These are phyloP conservation scores for Aspidoscelis tigris DNA, from an alignment of 2,113 vertebrate genomes.

Conservation along the genomic window DNA sequence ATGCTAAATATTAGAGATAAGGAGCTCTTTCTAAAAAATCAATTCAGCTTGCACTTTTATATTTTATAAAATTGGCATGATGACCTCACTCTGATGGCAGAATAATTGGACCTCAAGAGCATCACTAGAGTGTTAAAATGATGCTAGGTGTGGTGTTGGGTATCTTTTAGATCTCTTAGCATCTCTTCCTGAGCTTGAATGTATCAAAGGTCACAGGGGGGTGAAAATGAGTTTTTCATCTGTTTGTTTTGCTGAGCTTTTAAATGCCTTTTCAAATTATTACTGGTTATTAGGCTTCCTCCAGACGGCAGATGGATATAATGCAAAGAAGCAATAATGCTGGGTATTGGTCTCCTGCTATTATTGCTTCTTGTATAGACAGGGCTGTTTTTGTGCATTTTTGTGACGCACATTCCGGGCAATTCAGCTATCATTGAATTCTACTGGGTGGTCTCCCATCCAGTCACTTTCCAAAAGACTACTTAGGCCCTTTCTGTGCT, in stretches of 20 bases:
- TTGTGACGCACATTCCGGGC: too few relatives aligned
- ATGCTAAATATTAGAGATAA: conserved; percentile 20
- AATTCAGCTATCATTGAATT: too few relatives aligned
- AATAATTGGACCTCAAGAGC: conserved; percentile 6
- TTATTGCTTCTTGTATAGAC: too few relatives aligned
- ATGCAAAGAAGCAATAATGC: too few relatives aligned
- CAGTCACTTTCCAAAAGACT: too few relatives aligned
- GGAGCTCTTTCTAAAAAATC: not conserved
- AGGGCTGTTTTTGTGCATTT: too few relatives aligned
- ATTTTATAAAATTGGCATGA: not conserved
- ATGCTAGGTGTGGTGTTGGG: not conserved
- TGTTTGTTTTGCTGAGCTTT: not conserved
- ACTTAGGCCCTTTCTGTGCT: too few relatives aligned
- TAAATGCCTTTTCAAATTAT: not conserved
- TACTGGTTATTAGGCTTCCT: not conserved
- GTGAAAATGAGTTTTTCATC: not conserved
- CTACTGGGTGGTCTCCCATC: too few relatives aligned
- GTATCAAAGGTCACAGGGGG: not conserved
- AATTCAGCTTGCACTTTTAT: not conserved
- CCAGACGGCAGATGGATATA: too few relatives aligned
- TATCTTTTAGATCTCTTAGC: conserved; percentile 5
- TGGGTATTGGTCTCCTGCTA: too few relatives aligned
- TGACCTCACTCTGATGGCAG: conserved; percentile 5
- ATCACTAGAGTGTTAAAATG: not conserved
- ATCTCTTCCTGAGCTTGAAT: not conserved